Evolutionary conservation across 2,888 invertebrate genomes (phyloP), one percentile per base, ranked within the genome.

Genomic region (Nomada hirtipes): DNA sequence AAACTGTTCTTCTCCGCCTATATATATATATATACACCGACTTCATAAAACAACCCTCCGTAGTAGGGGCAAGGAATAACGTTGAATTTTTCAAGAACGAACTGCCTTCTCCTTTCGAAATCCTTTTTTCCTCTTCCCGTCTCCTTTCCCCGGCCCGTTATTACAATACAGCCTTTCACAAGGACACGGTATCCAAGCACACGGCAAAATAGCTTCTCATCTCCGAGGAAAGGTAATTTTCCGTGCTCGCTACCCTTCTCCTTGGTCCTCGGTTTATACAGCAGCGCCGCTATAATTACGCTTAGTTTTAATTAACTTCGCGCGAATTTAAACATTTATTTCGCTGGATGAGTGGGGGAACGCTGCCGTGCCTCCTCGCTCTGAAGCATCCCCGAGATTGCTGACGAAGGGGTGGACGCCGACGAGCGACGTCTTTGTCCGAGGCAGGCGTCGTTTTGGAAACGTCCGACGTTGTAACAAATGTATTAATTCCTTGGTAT

Each of bases 281-380:
- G 86, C 84, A 76, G 80, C 76, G 81, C 83, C 77, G 87, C 88
- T 88, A 89, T 91, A 91, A 91, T 91, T 91, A 88, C 91, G 84
- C 88, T 86, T 88, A 88, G 91, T 91, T 91, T 91, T 91, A 91
- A 91, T 91, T 91, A 91, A 91, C 91, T 90, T 91, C 89, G 86
- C 90, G 86, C 83, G 88, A 91, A 91, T 91, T 90, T 90, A 87
- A 91, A 90, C 89, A 90, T 90, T 90, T 89, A 89, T 89, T 87
- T 81, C 87, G 79, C 67, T 69, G 84, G 88, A 87, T 86, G 87
- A 89, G 88, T 68, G 79, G 80, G 70, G 82, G 75, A 79, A 73
- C 73, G 76, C 65, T 63, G n/a, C 23, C n/a, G 18, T 18, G 4
- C 52, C 13, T 10, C 68, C 83, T 65, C 23, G 65, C 61, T 47